Conservation (phyloP, 2,888 invertebrate species). For the Pomacea canaliculata region DNA sequence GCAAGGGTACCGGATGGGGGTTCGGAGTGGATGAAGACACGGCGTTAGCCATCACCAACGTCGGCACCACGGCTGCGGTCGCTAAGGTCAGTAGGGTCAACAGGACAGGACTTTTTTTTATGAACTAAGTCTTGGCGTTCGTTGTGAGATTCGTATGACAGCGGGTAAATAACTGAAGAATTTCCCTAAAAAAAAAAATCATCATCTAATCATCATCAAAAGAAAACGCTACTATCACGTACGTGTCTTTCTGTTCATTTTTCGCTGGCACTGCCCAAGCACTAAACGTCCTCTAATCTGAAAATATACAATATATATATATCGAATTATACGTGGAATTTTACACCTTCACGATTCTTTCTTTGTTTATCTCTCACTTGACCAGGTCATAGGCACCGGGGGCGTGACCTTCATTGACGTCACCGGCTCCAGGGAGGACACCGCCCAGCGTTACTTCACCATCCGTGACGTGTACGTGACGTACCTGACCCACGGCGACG, state of each 20-base stretch:
- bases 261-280: too few relatives aligned
- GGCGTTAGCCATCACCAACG: constrained; percentile 48
- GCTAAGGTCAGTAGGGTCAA: constrained; percentile 10
- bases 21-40: constrained; percentile 56
- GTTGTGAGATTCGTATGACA: too few relatives aligned
- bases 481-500: constrained; percentile 50
- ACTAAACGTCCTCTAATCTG: too few relatives aligned
- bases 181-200: too few relatives aligned
- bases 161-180: too few relatives aligned
- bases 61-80: constrained; percentile 40
- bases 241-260: too few relatives aligned
- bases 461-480: constrained; percentile 41
- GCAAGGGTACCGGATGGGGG: constrained; percentile 38
- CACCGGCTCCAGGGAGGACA: constrained; percentile 30
- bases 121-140: too few relatives aligned
- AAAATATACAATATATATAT: too few relatives aligned
- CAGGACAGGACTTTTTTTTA: neutral
- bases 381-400: constrained; percentile 44
- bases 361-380: neutral
- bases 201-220: too few relatives aligned
- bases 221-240: too few relatives aligned
- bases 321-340: too few relatives aligned
- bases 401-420: constrained; percentile 48
- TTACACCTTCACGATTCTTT: neutral
- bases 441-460: constrained; percentile 30